These are phyloP conservation scores for Kryptolebias marmoratus DNA, from an alignment of 2,113 vertebrate genomes.

Conservation along the genomic window DNA sequence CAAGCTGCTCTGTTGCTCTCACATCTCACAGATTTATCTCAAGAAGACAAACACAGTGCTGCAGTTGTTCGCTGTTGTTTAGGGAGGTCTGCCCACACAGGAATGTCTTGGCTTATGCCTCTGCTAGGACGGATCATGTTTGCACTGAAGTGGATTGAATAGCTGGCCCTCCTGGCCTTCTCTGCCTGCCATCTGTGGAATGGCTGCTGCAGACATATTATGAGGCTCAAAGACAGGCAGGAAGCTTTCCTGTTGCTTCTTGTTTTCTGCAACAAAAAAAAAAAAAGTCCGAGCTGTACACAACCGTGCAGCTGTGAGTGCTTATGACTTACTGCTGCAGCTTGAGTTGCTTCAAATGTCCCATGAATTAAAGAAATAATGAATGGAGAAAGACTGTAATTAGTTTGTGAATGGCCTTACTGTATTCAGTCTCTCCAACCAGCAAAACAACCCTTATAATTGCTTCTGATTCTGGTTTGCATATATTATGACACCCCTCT, in stretches of 20 bases:
- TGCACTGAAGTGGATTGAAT: conserved; percentile 68
- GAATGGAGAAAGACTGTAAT: conserved; percentile 17
- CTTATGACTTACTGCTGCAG: conserved; percentile 20
- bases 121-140: conserved; percentile 74
- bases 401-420: conserved; percentile 39
- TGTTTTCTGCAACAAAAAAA: conserved; percentile 2
- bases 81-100: conserved; percentile 71
- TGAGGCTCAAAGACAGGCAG: conserved; percentile 47
- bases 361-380: conserved; percentile 29
- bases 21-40: conserved; percentile 38
- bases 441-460: conserved; percentile 27
- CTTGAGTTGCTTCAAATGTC: conserved; percentile 22
- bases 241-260: conserved; percentile 39
- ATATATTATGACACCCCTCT: conserved; percentile 10
- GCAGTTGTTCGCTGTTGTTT: conserved; percentile 65
- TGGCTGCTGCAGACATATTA: conserved; percentile 57
- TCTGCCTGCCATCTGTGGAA: conserved; percentile 69
- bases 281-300: conserved; percentile 9
- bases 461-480: conserved; percentile 41
- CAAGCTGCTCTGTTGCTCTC: conserved; percentile 17
- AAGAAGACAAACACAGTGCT: conserved; percentile 59
- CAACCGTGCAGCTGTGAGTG: conserved; percentile 38
- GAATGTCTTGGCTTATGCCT: conserved; percentile 70
- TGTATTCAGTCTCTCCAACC: conserved; percentile 23
- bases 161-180: conserved; percentile 51